These are phyloP conservation scores for Dysidea cf. avara DNA, from an alignment of 37 sponge, comb jelly and placozoan genomes.

Conservation along the genomic window DNA sequence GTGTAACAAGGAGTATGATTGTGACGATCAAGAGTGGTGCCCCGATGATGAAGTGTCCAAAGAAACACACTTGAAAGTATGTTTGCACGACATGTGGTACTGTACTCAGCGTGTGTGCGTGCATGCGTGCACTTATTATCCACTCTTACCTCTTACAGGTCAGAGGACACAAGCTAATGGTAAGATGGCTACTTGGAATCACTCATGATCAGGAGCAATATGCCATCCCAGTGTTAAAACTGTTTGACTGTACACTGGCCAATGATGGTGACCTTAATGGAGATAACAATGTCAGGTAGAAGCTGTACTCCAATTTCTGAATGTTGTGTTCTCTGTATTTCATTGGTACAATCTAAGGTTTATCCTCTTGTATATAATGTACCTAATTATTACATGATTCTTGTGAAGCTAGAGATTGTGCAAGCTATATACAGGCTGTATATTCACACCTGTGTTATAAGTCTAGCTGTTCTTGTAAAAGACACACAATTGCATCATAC, in stretches of 20 bases:
- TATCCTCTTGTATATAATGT: too few relatives aligned
- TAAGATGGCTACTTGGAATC: constrained; percentile 63
- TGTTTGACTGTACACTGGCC: constrained; percentile 40
- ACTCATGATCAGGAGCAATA: constrained; percentile 23
- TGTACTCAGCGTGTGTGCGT: background rate
- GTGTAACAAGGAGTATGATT: background rate
- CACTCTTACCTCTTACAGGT: constrained; percentile 21
- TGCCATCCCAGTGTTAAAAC: constrained; percentile 36
- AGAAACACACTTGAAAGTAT: constrained; percentile 50
- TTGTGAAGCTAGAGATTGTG: background rate
- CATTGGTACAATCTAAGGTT: too few relatives aligned
- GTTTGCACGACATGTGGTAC: background rate
- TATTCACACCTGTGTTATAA: background rate
- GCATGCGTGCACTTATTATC: too few relatives aligned
- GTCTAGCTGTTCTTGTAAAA: background rate
- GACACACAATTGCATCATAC: background rate
- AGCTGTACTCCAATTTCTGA: too few relatives aligned
- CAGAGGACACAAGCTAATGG: constrained; percentile 58
- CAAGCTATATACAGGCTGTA: background rate
- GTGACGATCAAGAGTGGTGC: constrained; percentile 29
- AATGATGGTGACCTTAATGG: constrained; percentile 71
- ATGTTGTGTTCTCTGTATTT: too few relatives aligned
- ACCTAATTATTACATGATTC: too few relatives aligned
- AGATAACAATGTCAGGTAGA: constrained; percentile 42
- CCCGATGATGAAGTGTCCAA: constrained; percentile 42